Percentiles rank a stretch among this genome's conserved stretches.
Evolutionary conservation across 2,888 invertebrate genomes (phyloP).

Genomic region (Biston betularia): DNA sequence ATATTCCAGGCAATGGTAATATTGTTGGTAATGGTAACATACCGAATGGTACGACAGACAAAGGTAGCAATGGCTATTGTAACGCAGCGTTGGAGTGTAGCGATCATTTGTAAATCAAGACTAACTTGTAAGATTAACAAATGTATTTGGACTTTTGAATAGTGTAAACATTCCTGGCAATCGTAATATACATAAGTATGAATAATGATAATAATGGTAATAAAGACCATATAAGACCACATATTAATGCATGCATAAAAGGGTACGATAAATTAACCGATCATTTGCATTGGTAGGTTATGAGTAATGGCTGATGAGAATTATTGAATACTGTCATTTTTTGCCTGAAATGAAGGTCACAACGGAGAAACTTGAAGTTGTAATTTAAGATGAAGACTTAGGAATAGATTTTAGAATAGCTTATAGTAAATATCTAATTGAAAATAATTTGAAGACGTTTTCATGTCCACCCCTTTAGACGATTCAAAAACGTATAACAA

Average conservation of each 20-base stretch:
- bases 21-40: slow-evolving; percentile 43
- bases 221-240: not conserved
- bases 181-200: not conserved
- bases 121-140: too few relatives aligned
- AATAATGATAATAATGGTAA: not conserved
- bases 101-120: slow-evolving; percentile 71
- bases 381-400: slow-evolving; percentile 8
- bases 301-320: not conserved
- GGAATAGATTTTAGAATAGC: slow-evolving; percentile 3
- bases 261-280: not conserved
- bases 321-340: not conserved
- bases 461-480: not conserved
- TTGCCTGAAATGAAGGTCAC: slow-evolving; percentile 12
- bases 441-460: not conserved
- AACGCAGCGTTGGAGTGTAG: slow-evolving; percentile 78
- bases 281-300: not conserved
- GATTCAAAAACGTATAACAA: too few relatives aligned
- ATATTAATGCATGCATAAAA: not conserved
- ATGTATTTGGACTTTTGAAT: slow-evolving; percentile 5
- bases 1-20: slow-evolving; percentile 23
- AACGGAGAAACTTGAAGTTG: slow-evolving; percentile 10
- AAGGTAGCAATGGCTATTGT: slow-evolving; percentile 71
- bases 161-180: not conserved
- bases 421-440: not conserved
- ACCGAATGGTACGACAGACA: slow-evolving; percentile 45